phyloP scores from a whole-genome alignment of 2,797 vertebrate genomes.

The Epinephelus coioides region DNA sequence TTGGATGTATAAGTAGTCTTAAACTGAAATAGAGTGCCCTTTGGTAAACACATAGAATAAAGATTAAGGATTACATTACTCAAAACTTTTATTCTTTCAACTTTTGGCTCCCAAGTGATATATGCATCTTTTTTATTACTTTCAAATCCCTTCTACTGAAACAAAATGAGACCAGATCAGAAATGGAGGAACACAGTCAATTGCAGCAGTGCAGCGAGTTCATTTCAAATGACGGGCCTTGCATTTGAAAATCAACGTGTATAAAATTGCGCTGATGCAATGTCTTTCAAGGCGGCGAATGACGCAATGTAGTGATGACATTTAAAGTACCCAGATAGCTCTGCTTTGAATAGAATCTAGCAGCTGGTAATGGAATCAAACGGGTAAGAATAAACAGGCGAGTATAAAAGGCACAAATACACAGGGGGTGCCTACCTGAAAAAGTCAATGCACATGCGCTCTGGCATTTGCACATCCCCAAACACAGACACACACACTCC shows the following conservation, averaged over 20 bases:
- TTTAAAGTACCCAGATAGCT: neutral
- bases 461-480: neutral
- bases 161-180: conserved; percentile 9
- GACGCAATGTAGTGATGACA: conserved; percentile 3
- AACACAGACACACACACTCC: neutral
- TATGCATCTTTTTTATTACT: conserved; percentile 22
- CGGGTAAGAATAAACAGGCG: neutral
- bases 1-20: conserved; percentile 32
- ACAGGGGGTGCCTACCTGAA: neutral
- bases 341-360: neutral
- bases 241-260: conserved; percentile 10
- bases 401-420: neutral
- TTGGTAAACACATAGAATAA: conserved; percentile 40
- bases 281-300: neutral
- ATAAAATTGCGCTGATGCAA: neutral
- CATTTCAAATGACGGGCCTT: conserved; percentile 10
- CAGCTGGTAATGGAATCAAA: neutral
- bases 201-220: neutral
- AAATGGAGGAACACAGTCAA: neutral
- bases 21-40: conserved; percentile 17
- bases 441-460: neutral
- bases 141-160: conserved; percentile 21
- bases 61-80: conserved; percentile 37
- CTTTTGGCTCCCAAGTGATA: conserved; percentile 20
- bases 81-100: conserved; percentile 17